Conservation (phyloP, 2,888 invertebrate genomes). For the Carpatolechia fugitivella region DNA sequence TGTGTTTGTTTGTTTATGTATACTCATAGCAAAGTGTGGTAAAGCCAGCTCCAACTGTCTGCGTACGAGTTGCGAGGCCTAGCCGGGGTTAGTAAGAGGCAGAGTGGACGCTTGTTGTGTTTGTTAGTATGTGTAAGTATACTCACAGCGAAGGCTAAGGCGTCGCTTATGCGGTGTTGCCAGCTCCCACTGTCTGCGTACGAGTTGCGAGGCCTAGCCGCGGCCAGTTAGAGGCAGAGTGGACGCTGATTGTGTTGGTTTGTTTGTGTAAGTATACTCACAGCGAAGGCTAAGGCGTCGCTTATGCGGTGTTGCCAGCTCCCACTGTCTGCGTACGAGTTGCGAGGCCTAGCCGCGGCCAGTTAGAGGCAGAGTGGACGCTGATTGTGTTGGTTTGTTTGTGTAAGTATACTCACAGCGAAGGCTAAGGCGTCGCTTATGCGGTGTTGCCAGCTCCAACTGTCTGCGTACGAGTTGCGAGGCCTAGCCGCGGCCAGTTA, state of each 20-base stretch:
- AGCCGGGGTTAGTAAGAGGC: too few relatives aligned
- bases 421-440: constrained; percentile 57
- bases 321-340: too few relatives aligned
- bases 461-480: constrained; percentile 59
- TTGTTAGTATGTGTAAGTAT: neutral
- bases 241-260: too few relatives aligned
- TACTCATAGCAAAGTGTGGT: constrained; percentile 59
- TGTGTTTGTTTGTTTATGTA: neutral
- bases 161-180: constrained; percentile 49
- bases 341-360: too few relatives aligned
- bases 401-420: constrained; percentile 48
- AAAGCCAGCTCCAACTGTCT: constrained; percentile 56
- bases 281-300: constrained; percentile 40
- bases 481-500: too few relatives aligned
- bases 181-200: constrained; percentile 45
- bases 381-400: too few relatives aligned
- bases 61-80: too few relatives aligned
- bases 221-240: too few relatives aligned
- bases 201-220: too few relatives aligned
- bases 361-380: too few relatives aligned
- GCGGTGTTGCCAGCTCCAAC: constrained; percentile 49
- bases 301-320: constrained; percentile 34
- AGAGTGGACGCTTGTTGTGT: neutral
- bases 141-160: constrained; percentile 63
- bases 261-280: too few relatives aligned